Percentiles rank a stretch among this genome's conserved stretches.
Evolutionary conservation across 2,888 invertebrate genomes (phyloP).

Genomic region (Poecilus cupreus): DNA sequence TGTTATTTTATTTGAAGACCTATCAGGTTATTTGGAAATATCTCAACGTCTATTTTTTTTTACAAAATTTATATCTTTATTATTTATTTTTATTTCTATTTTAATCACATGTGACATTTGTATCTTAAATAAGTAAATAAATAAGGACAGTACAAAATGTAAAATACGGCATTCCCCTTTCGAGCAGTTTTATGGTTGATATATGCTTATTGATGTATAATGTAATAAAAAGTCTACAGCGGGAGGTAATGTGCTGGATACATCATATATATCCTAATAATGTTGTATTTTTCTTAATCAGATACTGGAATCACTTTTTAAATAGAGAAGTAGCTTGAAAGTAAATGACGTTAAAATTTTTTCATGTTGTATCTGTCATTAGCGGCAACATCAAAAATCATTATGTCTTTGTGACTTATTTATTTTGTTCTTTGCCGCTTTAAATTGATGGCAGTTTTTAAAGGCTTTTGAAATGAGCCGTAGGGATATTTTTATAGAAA

Average conservation of each 20-base stretch:
- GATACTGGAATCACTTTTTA: not conserved
- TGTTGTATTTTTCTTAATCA: not conserved
- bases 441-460: slow-evolving; percentile 32
- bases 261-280: too few relatives aligned
- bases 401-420: slow-evolving; percentile 36
- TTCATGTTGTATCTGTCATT: slow-evolving; percentile 40
- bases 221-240: too few relatives aligned
- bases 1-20: too few relatives aligned
- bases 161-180: too few relatives aligned
- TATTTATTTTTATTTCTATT: not conserved
- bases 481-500: slow-evolving; percentile 8
- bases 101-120: not conserved
- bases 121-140: too few relatives aligned
- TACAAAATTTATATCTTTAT: too few relatives aligned
- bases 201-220: too few relatives aligned
- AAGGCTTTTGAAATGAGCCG: slow-evolving; percentile 28
- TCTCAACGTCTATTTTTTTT: too few relatives aligned
- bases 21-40: too few relatives aligned
- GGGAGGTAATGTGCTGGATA: too few relatives aligned
- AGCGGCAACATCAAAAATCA: slow-evolving; percentile 55
- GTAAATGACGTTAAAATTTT: not conserved
- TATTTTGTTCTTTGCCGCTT: slow-evolving; percentile 40
- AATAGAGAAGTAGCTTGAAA: not conserved
- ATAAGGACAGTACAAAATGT: too few relatives aligned
- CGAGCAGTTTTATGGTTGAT: too few relatives aligned